Percentiles rank a stretch among this genome's conserved stretches.
Conservation (phyloP, 2,888 invertebrate genomes). For the Monoplex corrugatus region DNA sequence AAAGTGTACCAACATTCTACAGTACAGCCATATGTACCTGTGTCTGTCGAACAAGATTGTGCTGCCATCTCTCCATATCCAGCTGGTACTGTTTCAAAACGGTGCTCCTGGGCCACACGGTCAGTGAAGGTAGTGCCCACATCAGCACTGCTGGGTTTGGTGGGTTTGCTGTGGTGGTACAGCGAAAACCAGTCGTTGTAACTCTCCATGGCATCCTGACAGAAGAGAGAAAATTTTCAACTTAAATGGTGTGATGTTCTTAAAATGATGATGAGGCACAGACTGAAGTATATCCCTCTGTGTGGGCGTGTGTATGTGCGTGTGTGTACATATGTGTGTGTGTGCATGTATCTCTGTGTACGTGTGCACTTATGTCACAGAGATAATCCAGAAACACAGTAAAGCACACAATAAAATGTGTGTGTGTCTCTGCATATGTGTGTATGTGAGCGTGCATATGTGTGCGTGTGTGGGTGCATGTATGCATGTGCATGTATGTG, state of each 20-base stretch:
- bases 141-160: conserved; percentile 72
- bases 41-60: conserved; percentile 87
- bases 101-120: conserved; percentile 93
- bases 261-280: background rate
- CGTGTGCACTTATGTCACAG: no score
- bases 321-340: no score
- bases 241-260: background rate
- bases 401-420: no score
- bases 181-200: conserved; percentile 95
- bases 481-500: no score
- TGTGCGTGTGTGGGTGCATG: no score
- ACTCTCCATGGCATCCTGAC: conserved; percentile 89
- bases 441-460: no score
- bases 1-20: background rate
- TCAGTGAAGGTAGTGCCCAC: conserved; percentile 88
- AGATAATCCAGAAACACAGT: no score
- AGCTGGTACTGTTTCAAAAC: conserved; percentile 89
- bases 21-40: conserved; percentile 83
- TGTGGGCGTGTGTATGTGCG: no score
- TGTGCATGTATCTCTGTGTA: no score
- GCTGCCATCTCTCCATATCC: conserved; percentile 87
- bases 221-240: conserved; percentile 30
- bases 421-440: no score
- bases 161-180: conserved; percentile 90
- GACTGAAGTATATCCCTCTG: no score